These are phyloP conservation scores for Sebastes elongatus DNA, from an alignment of 2,797 vertebrate genomes.

Conservation along the genomic window DNA sequence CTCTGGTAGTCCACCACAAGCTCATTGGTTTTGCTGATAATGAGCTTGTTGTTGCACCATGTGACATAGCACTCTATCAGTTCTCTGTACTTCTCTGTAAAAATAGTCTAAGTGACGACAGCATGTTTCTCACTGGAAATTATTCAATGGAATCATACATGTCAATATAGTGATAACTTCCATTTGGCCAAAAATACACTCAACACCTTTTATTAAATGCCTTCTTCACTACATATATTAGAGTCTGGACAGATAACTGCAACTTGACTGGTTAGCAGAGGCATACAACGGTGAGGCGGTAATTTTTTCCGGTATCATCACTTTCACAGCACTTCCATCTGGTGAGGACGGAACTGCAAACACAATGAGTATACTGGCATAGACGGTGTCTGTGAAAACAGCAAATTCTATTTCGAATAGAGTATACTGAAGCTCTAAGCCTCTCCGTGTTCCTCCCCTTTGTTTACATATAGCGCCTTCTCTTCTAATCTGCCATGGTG, in stretches of 20 bases:
- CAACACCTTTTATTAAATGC: not conserved
- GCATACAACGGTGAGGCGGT: not conserved
- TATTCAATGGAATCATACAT: not conserved
- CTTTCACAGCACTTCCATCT: not conserved
- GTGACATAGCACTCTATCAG: not conserved
- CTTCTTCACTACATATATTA: not conserved
- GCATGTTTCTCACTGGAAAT: not conserved
- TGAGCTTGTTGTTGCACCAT: not conserved
- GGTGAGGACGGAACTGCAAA: not conserved
- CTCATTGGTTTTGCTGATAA: not conserved
- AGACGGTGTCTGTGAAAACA: constrained; percentile 3
- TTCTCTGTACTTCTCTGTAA: not conserved
- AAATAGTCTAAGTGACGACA: not conserved
- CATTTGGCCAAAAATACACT: not conserved
- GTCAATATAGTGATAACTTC: not conserved
- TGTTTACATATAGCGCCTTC: constrained; percentile 42
- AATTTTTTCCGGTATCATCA: not conserved
- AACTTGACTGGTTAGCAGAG: not conserved
- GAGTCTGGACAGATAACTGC: not conserved
- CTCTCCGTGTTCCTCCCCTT: constrained; percentile 21
- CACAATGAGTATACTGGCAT: not conserved
- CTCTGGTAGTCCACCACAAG: not conserved
- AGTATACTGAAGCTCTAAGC: constrained; percentile 21
- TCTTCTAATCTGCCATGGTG: constrained; percentile 50
- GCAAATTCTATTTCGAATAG: constrained; percentile 17